Evolutionary conservation across 2,888 invertebrate genomes (phyloP), one percentile per base, ranked within the genome.

Genomic region (Shargacucullia verbasci): DNA sequence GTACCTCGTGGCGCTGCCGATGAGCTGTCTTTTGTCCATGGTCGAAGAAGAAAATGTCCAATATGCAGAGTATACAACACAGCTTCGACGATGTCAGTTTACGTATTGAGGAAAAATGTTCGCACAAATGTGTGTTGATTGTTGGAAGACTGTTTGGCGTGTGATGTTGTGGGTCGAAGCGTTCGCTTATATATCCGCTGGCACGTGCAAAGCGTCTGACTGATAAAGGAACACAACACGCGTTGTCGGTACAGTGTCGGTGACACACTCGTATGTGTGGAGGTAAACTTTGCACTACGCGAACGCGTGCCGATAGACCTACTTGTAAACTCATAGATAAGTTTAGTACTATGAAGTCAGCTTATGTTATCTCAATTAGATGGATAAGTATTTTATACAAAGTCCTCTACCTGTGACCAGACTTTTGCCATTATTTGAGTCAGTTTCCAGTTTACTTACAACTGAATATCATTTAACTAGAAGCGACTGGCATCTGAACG

Each of bases 1-100:
- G 84, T 96, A 96, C 57, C 97, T 95, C 14, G 96, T 96, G 37
- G 96, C 95, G 70, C 96, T 95, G 74, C 96, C 96, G 64, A 97
- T 95, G 83, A 97, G 85, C 48, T 89, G 87, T 76, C 92, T 90
- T 76, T 95, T 95, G 66, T 92, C 91, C 92, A 93, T 94, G 67
- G 76, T 61, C 53, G 45, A 75, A 63, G 41, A 56, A 58, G 12
- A 65, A 65, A 33, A 62, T 75, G 29, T 75, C 56, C 13, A 64
- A 34, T 33, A 57, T 63, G 49, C 40, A 57, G 59, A 63, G 56
- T 59, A 54, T 48, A 13, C 70, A 73, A 20, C 74, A 68, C 70
- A 70, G 63, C 33, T 61, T 70, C 5, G 29, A 47, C 9, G 53
- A 53, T 57, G 57, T 11, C 14, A 9, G 4, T 45, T 1, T 47